Conservation (phyloP, 2,797 vertebrate species). For the Pogonophryne albipinna region DNA sequence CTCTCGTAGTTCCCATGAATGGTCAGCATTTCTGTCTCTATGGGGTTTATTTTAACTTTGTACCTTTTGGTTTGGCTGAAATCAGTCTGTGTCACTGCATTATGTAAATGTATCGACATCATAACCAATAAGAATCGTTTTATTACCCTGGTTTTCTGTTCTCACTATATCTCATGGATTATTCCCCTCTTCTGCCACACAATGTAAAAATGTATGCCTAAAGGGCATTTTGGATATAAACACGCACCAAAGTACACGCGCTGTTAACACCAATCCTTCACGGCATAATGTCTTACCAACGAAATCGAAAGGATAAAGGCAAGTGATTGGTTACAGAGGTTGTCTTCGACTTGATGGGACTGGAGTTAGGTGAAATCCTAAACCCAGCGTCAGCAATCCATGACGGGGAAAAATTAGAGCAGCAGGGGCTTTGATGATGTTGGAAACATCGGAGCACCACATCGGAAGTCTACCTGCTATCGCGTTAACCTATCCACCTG, state of each 20-base stretch:
- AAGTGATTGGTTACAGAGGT: conserved; percentile 78
- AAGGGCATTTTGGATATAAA: background rate
- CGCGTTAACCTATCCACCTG: conserved; percentile 27
- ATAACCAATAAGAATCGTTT: background rate
- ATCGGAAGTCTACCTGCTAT: conserved; percentile 52
- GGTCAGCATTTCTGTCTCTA: background rate
- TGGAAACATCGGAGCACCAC: conserved; percentile 59
- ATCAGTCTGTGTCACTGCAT: background rate
- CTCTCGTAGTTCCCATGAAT: conserved; percentile 20
- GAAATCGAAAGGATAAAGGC: conserved; percentile 75
- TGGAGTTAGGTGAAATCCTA: conserved; percentile 75
- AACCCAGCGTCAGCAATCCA: conserved; percentile 68
- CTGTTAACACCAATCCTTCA: conserved; percentile 3
- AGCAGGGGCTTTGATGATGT: conserved; percentile 57
- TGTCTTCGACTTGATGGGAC: conserved; percentile 76
- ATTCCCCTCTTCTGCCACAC: background rate
- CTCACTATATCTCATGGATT: background rate
- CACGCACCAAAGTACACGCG: background rate
- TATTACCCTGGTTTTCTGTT: background rate
- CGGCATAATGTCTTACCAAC: conserved; percentile 18
- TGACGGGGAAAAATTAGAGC: conserved; percentile 77
- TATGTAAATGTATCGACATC: background rate
- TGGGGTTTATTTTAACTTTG: background rate
- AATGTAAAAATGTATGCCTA: background rate
- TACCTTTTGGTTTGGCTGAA: background rate